Base-by-base conservation (phyloP, 2,113 vertebrate species). In the Cavia porcellus region DNA sequence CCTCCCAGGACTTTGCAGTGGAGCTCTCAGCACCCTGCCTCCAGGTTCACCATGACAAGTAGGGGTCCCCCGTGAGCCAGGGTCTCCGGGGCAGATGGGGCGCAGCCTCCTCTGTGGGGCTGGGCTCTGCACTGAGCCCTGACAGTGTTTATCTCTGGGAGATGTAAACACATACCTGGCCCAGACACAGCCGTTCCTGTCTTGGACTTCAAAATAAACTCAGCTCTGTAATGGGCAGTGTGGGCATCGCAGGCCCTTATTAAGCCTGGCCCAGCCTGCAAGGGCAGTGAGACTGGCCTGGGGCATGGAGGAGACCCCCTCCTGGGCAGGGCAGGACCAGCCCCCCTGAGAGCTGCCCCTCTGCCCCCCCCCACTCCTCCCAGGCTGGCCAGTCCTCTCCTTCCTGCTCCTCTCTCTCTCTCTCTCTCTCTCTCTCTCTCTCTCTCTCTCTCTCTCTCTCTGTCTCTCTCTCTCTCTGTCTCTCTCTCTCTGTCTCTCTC, bases 141-240 rank as follows among this genome's bases (percentile, higher is more conserved):
- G 47, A 80, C 52, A 10, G 47, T 66, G 91, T 86, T 81, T 95
- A 97, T 86, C 32, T 61, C 90, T 82, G 7, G 35, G 94, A 94
- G 72, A 82, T 92, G 86, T 96, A 96, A 97, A 96, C 94, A 97
- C 77, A 89, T 72, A 90, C 86, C 97, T 84, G 80, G 68, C 30
- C 7, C 47, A 94, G 96, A 97, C 96, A 55, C 52, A 7, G 19
- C 66, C 72, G 0, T 77, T 62, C 86, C 89, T 89, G 75, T 94
- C 96, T 95, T 42, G 72, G 95, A 87, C 86, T 93, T 97, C 96
- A 96, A 91, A 98, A 95, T 84, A 97, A 97, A 97, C 97, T 95
- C 86, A n/a, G 75, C 89, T 89, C 86, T 0, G 1, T 98, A 97
- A 98, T 96, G 92, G 96, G 86, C 3, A 42, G 93, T 95, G 77